Percentiles rank a stretch among this genome's conserved stretches.
These are phyloP conservation scores for Chloroclysta siterata DNA, from an alignment of 2,888 invertebrate genomes.

Conservation along the genomic window DNA sequence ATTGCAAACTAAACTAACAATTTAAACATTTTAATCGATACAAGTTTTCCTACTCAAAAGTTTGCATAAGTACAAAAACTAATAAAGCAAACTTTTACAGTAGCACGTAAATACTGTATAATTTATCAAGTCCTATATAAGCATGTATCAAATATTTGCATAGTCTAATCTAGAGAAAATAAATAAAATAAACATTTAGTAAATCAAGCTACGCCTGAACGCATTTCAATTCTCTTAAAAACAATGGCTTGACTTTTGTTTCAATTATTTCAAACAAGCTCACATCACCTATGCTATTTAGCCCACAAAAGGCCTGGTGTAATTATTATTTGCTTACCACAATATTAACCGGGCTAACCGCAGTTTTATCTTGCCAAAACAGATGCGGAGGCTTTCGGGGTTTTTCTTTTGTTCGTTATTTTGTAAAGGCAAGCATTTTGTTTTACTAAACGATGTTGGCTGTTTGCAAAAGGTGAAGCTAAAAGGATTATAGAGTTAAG, in stretches of 20 bases:
- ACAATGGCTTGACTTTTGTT: constrained; percentile 18
- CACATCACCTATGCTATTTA: constrained; percentile 18
- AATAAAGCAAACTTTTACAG: too few species aligned
- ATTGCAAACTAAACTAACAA: too few species aligned
- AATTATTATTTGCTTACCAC: constrained; percentile 38
- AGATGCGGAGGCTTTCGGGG: constrained; percentile 13
- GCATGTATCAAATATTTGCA: too few species aligned
- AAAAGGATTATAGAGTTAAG: constrained; percentile 21
- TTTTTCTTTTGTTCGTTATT: constrained; percentile 23
- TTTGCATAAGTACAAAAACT: too few species aligned
- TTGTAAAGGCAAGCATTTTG: constrained; percentile 11
- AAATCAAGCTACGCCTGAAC: background rate
- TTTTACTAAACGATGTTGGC: constrained; percentile 19
- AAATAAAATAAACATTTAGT: background rate
- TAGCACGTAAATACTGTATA: too few species aligned
- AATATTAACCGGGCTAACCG: constrained; percentile 31
- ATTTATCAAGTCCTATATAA: too few species aligned
- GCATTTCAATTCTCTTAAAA: background rate
- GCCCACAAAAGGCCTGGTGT: constrained; percentile 17
- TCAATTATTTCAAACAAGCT: constrained; percentile 17
- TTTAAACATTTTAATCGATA: too few species aligned
- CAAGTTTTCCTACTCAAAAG: too few species aligned
- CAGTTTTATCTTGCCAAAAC: constrained; percentile 30
- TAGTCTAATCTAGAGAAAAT: too few species aligned
- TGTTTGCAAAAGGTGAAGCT: constrained; percentile 21